phyloP scores from a whole-genome alignment of 2,113 vertebrate genomes.

The Percopsis transmontana region DNA sequence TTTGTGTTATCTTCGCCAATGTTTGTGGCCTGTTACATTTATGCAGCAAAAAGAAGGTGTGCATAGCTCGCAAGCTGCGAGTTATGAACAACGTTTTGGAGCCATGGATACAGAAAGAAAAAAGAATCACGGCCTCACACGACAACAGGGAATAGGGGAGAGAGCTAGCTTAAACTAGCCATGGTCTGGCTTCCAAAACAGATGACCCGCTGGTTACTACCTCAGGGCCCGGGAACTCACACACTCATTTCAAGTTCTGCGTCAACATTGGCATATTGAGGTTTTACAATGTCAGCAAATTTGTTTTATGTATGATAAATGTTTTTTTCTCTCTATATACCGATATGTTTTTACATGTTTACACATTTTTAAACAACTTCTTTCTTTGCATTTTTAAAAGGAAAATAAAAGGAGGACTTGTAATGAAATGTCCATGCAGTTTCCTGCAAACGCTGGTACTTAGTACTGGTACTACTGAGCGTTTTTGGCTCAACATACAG shows the following conservation, averaged over 20 bases:
- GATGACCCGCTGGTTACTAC: conserved; percentile 38
- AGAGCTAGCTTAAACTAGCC: conserved; percentile 24
- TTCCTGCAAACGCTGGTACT: conserved; percentile 66
- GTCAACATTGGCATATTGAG: conserved; percentile 62
- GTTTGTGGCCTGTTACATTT: too few relatives aligned
- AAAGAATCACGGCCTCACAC: conserved; percentile 8
- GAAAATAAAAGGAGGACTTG: conserved; percentile 14
- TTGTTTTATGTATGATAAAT: conserved; percentile 60
- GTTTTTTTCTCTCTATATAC: conserved; percentile 42
- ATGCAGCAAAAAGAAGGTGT: too few relatives aligned
- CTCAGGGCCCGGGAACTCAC: conserved; percentile 47
- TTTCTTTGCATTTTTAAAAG: conserved; percentile 41
- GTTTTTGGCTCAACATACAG: conserved; percentile 37
- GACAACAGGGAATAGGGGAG: conserved; percentile 25
- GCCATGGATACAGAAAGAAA: too few relatives aligned
- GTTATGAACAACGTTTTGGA: too few relatives aligned
- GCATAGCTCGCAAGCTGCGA: too few relatives aligned
- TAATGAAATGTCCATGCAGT: conserved; percentile 59
- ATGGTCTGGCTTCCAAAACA: conserved; percentile 41
- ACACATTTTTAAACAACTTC: conserved; percentile 31
- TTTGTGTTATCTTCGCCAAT: too few relatives aligned
- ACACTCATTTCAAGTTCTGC: conserved; percentile 53
- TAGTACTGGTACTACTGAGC: conserved; percentile 38
- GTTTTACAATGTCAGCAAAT: conserved; percentile 43
- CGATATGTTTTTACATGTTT: conserved; percentile 29